These are phyloP conservation scores for Sardinella longiceps DNA, from an alignment of 2,797 vertebrate genomes.

Conservation along the genomic window DNA sequence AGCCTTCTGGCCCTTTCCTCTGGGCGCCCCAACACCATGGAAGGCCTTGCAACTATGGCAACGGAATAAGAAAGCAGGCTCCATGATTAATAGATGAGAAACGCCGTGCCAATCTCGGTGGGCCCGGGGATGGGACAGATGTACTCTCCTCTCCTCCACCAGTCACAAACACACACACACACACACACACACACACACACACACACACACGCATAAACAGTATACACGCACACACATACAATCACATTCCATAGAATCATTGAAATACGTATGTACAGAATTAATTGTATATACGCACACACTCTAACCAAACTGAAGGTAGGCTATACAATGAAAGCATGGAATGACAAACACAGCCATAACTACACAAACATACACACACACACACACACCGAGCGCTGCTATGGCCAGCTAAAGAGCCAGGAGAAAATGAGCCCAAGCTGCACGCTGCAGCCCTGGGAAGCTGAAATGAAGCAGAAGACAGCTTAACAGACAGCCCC, in stretches of 20 bases:
- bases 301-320: constrained; percentile 28
- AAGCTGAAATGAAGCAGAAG: neutral
- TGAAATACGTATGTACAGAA: constrained; percentile 27
- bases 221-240: constrained; percentile 45
- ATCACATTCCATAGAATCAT: neutral
- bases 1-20: constrained; percentile 79
- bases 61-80: constrained; percentile 96
- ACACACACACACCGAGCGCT: constrained; percentile 25
- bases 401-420: neutral
- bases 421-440: neutral
- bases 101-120: constrained; percentile 83
- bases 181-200: constrained; percentile 50
- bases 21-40: constrained; percentile 90
- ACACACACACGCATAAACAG: constrained; percentile 40
- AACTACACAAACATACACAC: constrained; percentile 35
- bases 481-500: neutral
- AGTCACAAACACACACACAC: constrained; percentile 57
- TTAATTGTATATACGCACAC: neutral
- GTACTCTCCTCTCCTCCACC: constrained; percentile 61
- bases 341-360: neutral
- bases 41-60: constrained; percentile 99
- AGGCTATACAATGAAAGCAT: neutral
- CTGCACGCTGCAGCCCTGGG: neutral
- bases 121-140: constrained; percentile 77
- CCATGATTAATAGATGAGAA: constrained; percentile 99